Base-by-base conservation (phyloP, 53 echinoderm and acorn worm genomes). In the Temnopleurus reevesii region DNA sequence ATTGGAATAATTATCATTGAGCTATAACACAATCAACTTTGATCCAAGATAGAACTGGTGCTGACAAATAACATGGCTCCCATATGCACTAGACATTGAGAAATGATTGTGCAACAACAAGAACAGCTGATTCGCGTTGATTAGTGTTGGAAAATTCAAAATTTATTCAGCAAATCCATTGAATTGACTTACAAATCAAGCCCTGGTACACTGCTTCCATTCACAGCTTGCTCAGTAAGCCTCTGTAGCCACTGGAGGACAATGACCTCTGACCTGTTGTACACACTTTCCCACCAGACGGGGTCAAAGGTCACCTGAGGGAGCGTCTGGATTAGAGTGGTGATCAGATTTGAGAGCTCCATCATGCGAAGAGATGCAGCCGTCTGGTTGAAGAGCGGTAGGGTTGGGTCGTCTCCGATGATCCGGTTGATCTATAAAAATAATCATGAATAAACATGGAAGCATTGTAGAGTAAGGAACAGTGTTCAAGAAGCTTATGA, bases 321-420 rank as follows among this genome's bases (percentile, higher is more conserved):
- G 0, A 93, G 95, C 21, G 28, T 31, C 12, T 23, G 17, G 87
- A 93, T 56, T 8, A 95, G 76, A 8, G 51, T 17, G 27, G 51
- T 43, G 45, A 95, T 82, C 31, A 81, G 33, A 77, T 84, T 90
- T 10, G 86, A 86, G 23, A 91, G 51, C 53, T 86, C 45, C 25
- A 71, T 89, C 56, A 66, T 71, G 41, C 90, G 80, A 7, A 86
- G 71, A 17, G 85, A 77, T 63, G 90, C 86, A 4, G 93, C 81
- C 4, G 95, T 93, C 90, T 89, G 89, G 93, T 93, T 95, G 91
- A 89, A 95, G 0, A 91, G 95, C 13, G 81, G 86, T 0, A 95
- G 91, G 83, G 91, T 89, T 10, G 95, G 91, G 33, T 93, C 95
- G 33, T 53, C 59, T 12, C 7, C 17, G 1, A 87, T 0, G 44